phyloP scores from a whole-genome alignment of 1,140 invertebrate species.

The Solenopsis fugax region DNA sequence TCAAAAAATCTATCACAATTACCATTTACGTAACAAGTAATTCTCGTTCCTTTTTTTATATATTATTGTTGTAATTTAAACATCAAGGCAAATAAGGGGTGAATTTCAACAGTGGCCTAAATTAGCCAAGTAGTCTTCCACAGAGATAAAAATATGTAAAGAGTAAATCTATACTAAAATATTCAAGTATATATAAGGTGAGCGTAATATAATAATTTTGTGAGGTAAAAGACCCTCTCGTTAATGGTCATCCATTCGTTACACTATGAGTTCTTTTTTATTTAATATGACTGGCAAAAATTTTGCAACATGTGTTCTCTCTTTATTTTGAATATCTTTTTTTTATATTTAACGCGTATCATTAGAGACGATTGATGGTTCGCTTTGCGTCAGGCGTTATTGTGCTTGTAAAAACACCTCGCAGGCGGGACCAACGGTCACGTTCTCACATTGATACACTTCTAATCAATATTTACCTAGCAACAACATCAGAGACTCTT shows the following conservation, averaged over 20 bases:
- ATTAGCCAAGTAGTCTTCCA: slow-evolving; percentile 87
- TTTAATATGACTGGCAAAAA: slow-evolving; percentile 79
- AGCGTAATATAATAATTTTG: slow-evolving; percentile 87
- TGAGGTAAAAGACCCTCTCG: slow-evolving; percentile 85
- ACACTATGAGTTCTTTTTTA: slow-evolving; percentile 72
- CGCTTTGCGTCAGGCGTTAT: slow-evolving; percentile 67
- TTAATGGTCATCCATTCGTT: slow-evolving; percentile 83
- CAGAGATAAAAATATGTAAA: slow-evolving; percentile 87
- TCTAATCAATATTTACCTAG: slow-evolving; percentile 83
- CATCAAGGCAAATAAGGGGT: slow-evolving; percentile 87
- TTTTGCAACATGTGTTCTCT: slow-evolving; percentile 75
- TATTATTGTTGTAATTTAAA: slow-evolving; percentile 87
- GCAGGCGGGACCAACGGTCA: slow-evolving; percentile 60
- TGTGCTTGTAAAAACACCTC: slow-evolving; percentile 75
- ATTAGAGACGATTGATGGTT: slow-evolving; percentile 69
- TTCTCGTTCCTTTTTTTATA: slow-evolving; percentile 81
- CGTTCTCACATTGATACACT: slow-evolving; percentile 67
- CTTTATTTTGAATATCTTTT: slow-evolving; percentile 70
- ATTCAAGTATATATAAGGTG: slow-evolving; percentile 86
- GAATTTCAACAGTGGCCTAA: slow-evolving; percentile 87
- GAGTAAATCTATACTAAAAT: slow-evolving; percentile 88
- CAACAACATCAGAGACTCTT: slow-evolving; percentile 87
- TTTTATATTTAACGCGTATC: slow-evolving; percentile 72
- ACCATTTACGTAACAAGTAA: slow-evolving; percentile 87
- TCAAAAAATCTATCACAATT: slow-evolving; percentile 88